Conservation (phyloP, 2,888 invertebrate genomes). For the Pheosia gnoma region DNA sequence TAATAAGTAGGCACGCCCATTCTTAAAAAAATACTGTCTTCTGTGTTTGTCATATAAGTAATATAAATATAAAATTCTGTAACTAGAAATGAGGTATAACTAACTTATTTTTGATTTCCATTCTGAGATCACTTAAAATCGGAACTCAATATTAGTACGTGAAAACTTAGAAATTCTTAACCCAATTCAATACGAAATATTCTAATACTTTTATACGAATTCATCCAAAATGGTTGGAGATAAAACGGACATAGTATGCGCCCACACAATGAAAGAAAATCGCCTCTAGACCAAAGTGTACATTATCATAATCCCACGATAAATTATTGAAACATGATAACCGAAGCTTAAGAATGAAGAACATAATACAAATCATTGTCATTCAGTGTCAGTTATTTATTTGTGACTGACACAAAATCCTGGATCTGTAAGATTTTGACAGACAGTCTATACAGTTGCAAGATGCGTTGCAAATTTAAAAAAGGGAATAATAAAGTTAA, state of each 20-base stretch:
- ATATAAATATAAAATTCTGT: no score
- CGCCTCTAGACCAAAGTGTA: constrained; percentile 26
- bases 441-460: not conserved
- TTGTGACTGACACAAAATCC: constrained; percentile 6
- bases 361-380: constrained; percentile 40
- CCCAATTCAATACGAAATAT: constrained; percentile 21
- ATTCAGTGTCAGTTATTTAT: constrained; percentile 27
- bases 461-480: not conserved
- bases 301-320: constrained; percentile 54
- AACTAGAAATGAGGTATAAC: no score
- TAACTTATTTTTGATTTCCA: not conserved
- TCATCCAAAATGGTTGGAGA: constrained; percentile 28
- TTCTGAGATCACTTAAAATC: constrained; percentile 9
- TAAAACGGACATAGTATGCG: constrained; percentile 26
- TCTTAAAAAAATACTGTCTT: no score
- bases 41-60: no score
- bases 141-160: constrained; percentile 19
- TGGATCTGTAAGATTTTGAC: not conserved
- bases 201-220: constrained; percentile 12
- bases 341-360: constrained; percentile 36
- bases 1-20: no score
- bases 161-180: constrained; percentile 19
- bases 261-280: constrained; percentile 28
- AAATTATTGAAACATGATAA: constrained; percentile 51
- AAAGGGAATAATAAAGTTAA: no score